A percentile compares a stretch with the other conserved stretches of the same genome.
Conservation (phyloP, 2,888 invertebrate genomes). For the Lissocephala sabroskyi region DNA sequence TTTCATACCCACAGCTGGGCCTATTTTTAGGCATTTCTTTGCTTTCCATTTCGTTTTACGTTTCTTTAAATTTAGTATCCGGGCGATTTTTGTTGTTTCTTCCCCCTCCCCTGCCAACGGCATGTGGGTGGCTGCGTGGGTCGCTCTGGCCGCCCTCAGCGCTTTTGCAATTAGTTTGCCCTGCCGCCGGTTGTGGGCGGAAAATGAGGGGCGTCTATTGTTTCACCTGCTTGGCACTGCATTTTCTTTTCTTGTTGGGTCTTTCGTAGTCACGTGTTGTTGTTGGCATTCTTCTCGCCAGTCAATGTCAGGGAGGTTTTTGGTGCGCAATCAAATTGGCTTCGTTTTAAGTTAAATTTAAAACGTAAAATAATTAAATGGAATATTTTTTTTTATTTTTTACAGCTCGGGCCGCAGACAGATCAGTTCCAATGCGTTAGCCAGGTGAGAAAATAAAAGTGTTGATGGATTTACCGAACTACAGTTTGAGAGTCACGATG, state of each 20-base stretch:
- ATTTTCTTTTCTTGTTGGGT: slow-evolving; percentile 4
- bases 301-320: slow-evolving; percentile 38
- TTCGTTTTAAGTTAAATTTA: neutral
- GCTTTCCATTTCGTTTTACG: no score
- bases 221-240: slow-evolving; percentile 8
- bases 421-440: slow-evolving; percentile 89
- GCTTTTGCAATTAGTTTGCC: slow-evolving; percentile 40
- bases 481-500: no score
- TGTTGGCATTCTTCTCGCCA: slow-evolving; percentile 11
- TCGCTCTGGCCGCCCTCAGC: neutral
- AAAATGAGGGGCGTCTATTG: slow-evolving; percentile 14
- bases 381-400: slow-evolving; percentile 46
- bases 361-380: neutral
- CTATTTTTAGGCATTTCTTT: slow-evolving; percentile 6
- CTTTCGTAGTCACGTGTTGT: slow-evolving; percentile 47
- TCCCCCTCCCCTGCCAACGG: neutral
- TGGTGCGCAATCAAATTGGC: neutral
- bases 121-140: neutral
- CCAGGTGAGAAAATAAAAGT: slow-evolving; percentile 77
- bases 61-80: no score
- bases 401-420: slow-evolving; percentile 86
- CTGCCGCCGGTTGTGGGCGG: slow-evolving; percentile 36
- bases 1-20: slow-evolving; percentile 2
- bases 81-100: no score
- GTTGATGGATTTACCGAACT: no score